Percentiles rank a stretch among this genome's conserved stretches.
Conservation (phyloP, 2,888 invertebrate species). For the Hydrotaea diabolus region DNA sequence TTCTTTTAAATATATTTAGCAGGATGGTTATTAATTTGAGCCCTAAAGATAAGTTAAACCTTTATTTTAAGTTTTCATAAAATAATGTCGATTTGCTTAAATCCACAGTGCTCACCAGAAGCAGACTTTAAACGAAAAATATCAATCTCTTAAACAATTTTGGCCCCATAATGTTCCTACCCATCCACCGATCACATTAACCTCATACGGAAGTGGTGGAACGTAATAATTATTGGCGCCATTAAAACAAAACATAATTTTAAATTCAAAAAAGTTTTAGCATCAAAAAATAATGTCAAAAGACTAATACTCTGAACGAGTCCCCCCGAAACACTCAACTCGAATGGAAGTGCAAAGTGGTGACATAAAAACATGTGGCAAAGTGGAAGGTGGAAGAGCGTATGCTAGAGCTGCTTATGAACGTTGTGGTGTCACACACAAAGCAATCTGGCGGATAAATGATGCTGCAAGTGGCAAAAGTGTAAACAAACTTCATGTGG, state of each 20-base stretch:
- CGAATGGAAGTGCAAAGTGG: too few relatives aligned
- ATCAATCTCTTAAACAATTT: too few relatives aligned
- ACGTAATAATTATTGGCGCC: conserved; percentile 50
- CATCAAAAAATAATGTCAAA: conserved; percentile 42
- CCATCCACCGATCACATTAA: not conserved
- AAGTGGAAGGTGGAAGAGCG: not conserved
- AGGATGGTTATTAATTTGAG: too few relatives aligned
- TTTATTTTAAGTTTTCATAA: too few relatives aligned
- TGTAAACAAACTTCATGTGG: conserved; percentile 1
- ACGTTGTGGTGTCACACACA: not conserved
- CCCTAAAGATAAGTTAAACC: too few relatives aligned
- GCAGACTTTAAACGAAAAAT: too few relatives aligned
- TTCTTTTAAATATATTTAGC: too few relatives aligned
- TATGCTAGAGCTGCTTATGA: not conserved
- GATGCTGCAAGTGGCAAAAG: conserved; percentile 33
- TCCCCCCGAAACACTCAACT: not conserved
- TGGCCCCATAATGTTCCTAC: too few relatives aligned
- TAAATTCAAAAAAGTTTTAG: conserved; percentile 59
- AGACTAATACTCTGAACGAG: not conserved
- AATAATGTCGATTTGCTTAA: too few relatives aligned
- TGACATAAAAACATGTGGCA: too few relatives aligned
- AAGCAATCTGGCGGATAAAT: conserved; percentile 32
- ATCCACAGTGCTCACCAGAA: too few relatives aligned
- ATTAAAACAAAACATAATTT: conserved; percentile 48
- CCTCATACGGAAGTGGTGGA: not conserved